Evolutionary conservation across 2,113 vertebrate species (phyloP).

Genomic region (Zonotrichia leucophrys): DNA sequence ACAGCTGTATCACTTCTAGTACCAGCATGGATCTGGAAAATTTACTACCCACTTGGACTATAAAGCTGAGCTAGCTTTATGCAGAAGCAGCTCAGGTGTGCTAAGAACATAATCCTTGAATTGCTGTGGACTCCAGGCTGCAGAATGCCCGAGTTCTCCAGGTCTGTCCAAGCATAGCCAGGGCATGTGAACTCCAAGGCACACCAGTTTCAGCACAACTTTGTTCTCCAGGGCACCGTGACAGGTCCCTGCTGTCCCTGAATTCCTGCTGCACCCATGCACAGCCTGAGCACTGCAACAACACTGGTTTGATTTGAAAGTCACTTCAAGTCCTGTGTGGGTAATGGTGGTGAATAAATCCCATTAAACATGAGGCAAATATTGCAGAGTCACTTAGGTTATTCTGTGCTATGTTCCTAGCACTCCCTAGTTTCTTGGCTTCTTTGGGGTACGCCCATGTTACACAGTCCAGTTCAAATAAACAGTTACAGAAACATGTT

Average conservation of each 20-base stretch:
- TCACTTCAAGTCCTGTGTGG: not conserved
- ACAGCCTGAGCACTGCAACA: not conserved
- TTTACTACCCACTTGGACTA: not conserved
- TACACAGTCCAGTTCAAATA: not conserved
- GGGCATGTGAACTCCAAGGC: not conserved
- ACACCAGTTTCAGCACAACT: not conserved
- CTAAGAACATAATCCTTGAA: not conserved
- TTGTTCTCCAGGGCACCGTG: rapidly evolving
- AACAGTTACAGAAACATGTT: not conserved
- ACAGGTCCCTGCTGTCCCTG: not conserved
- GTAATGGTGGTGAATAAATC: not conserved
- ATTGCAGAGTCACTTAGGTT: not conserved
- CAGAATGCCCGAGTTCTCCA: not conserved
- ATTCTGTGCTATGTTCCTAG: not conserved
- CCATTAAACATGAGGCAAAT: not conserved
- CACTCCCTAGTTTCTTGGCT: not conserved
- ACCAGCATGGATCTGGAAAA: not conserved
- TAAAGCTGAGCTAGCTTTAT: not conserved
- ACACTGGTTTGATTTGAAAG: not conserved
- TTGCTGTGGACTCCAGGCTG: not conserved
- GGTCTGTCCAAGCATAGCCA: rapidly evolving
- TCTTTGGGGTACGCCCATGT: not conserved
- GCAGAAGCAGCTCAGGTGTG: not conserved
- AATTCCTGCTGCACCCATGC: not conserved
- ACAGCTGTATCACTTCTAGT: not conserved